Conservation (phyloP, 1,140 invertebrate species). For the Orussus abietinus region DNA sequence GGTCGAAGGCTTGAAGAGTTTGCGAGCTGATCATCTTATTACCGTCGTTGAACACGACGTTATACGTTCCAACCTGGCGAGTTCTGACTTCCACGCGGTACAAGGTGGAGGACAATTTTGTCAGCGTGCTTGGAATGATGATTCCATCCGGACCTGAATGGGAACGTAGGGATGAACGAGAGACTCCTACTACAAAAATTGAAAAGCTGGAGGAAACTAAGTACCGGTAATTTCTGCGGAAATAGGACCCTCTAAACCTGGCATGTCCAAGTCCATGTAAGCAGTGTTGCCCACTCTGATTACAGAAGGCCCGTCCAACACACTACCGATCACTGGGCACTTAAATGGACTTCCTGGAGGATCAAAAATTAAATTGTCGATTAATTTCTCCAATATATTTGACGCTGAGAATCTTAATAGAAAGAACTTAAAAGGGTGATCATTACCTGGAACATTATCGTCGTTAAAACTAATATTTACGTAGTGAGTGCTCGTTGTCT, state of each 20-base stretch:
- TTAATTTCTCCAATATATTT: no score
- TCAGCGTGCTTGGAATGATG: slow-evolving; percentile 54
- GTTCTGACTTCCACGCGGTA: slow-evolving; percentile 59
- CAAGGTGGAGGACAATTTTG: slow-evolving; percentile 52
- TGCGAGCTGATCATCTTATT: slow-evolving; percentile 58
- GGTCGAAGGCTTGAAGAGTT: slow-evolving; percentile 82
- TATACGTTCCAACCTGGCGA: slow-evolving; percentile 61
- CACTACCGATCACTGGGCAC: slow-evolving; percentile 55
- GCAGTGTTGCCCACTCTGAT: slow-evolving; percentile 53
- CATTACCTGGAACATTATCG: slow-evolving; percentile 74
- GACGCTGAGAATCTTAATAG: no score
- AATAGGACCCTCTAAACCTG: slow-evolving; percentile 40
- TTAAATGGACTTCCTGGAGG: slow-evolving; percentile 82
- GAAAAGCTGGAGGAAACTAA: not conserved
- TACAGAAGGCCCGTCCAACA: slow-evolving; percentile 49
- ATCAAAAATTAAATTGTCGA: slow-evolving; percentile 12
- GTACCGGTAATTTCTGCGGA: slow-evolving; percentile 48
- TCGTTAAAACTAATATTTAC: slow-evolving; percentile 97
- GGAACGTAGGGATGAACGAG: slow-evolving; percentile 1
- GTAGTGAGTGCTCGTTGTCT: slow-evolving; percentile 83
- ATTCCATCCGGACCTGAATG: slow-evolving; percentile 58
- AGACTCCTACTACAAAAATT: slow-evolving; percentile 3
- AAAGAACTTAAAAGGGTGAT: not conserved
- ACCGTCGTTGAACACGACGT: slow-evolving; percentile 56
- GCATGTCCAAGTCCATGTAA: slow-evolving; percentile 55